Percentiles rank a stretch among this genome's conserved stretches.
Conservation (phyloP, 2,797 vertebrate genomes). For the Austrolebias charrua region DNA sequence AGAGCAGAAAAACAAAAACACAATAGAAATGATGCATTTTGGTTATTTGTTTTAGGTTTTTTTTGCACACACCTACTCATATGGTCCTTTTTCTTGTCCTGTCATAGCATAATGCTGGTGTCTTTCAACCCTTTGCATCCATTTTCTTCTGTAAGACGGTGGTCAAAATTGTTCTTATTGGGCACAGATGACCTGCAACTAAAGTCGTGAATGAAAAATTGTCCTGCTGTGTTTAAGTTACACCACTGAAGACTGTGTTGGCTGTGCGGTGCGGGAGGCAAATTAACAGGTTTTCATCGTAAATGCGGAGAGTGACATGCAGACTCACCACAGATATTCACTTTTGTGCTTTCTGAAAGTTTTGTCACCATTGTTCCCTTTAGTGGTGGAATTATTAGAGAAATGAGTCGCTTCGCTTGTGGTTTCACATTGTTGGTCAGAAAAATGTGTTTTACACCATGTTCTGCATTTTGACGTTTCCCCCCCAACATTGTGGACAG, state of each 20-base stretch:
- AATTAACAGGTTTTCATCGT: conserved; percentile 9
- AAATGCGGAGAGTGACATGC: conserved; percentile 25
- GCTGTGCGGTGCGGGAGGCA: conserved; percentile 24
- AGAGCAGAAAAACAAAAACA: conserved; percentile 57
- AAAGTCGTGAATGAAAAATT: conserved; percentile 25
- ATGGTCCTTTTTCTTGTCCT: conserved; percentile 52
- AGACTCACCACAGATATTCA: conserved; percentile 26
- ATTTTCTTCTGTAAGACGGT: conserved; percentile 8
- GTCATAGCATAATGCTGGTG: conserved; percentile 60
- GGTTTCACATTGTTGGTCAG: conserved; percentile 8
- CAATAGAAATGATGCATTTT: conserved; percentile 14
- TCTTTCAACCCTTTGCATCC: conserved; percentile 44
- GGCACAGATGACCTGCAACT: conserved; percentile 41
- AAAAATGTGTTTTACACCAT: neutral
- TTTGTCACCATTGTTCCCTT: conserved; percentile 16
- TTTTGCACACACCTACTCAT: conserved; percentile 55
- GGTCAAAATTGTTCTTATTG: conserved; percentile 41
- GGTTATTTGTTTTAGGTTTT: conserved; percentile 11
- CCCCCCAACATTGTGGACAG: conserved; percentile 9
- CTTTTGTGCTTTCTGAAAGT: conserved; percentile 49
- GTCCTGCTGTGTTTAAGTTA: conserved; percentile 43
- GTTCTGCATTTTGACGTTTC: neutral
- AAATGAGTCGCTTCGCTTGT: conserved; percentile 11
- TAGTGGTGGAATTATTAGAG: conserved; percentile 13
- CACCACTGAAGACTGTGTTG: conserved; percentile 35